Evolutionary conservation across 2,888 invertebrate species (phyloP), one percentile per base, ranked within the genome.

Genomic region (Copidosoma aretas): DNA sequence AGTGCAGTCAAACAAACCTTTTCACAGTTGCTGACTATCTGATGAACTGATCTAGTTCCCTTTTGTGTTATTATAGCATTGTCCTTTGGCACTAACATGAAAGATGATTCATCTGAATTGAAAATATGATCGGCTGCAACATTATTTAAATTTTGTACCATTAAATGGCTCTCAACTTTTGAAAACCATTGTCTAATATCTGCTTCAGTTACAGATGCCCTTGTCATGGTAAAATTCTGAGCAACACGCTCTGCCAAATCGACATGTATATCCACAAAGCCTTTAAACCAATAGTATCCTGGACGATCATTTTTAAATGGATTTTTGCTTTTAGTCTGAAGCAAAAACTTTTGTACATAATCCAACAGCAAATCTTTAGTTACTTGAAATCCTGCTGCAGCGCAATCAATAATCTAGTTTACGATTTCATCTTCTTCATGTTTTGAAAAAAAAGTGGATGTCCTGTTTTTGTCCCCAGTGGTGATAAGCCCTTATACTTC

Each of bases 1-100:
- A 79, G 57, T 0, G 78, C 77, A 8, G 79, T 80, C 19, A 80
- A 12, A 51, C 69, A 76, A n/a, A 76, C 77, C 73, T 79, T 80
- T 68, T 78, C 77, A 21, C 75, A 76, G 1, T 74, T 71, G 19
- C 51, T 60, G 61, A 75, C 75, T 56, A 79, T 71, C 60, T 73
- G 21, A 58, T 77, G 77, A 3, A 77, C 54, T 61, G 77, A 75
- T 64, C 71, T 75, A 19, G 39, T 75, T 5, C 78, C 77, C 71
- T 73, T 79, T 58, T 77, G 76, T 19, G 72, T 77, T 68, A 79
- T 72, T 65, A 79, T 76, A 70, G n/a, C 12, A 52, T 77, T 75
- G 21, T 73, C 73, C 56, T 77, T 76, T 53, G 77, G 77, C 57
- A 76, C 77, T 25, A 77, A 63, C 43, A 65, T 46, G 69, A 80